These are phyloP conservation scores for Bimastos eiseni DNA, from an alignment of 2,888 invertebrate genomes.

Conservation along the genomic window DNA sequence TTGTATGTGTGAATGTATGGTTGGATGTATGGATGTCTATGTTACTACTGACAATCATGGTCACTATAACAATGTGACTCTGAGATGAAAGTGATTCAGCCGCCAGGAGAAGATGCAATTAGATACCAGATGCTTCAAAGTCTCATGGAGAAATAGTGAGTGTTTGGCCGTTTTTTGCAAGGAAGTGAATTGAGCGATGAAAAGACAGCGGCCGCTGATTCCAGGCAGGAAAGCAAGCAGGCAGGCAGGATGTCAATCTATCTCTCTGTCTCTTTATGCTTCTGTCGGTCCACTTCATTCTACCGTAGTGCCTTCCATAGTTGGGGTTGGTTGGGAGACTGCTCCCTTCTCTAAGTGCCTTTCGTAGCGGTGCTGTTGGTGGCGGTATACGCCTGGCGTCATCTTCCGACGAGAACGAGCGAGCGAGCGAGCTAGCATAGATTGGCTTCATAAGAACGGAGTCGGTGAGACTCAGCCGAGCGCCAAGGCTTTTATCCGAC, in stretches of 20 bases:
- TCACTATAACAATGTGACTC: too few relatives aligned
- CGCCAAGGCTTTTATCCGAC: neutral
- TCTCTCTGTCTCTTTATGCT: neutral
- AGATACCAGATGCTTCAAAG: too few relatives aligned
- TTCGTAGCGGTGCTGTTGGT: neutral
- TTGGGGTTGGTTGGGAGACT: neutral
- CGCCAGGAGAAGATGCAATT: too few relatives aligned
- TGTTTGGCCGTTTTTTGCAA: too few relatives aligned
- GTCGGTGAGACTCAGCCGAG: neutral
- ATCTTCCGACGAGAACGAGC: neutral
- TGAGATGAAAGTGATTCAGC: too few relatives aligned
- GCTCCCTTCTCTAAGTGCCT: neutral
- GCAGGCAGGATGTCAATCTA: too few relatives aligned
- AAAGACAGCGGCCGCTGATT: too few relatives aligned
- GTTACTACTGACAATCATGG: neutral
- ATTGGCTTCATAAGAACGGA: neutral
- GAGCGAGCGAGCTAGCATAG: neutral
- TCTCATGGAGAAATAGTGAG: too few relatives aligned
- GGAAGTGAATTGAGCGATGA: too few relatives aligned
- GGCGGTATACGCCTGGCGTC: neutral
- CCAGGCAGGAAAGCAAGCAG: too few relatives aligned
- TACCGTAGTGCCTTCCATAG: too few relatives aligned
- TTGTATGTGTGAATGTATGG: neutral
- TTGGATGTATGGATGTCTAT: neutral
- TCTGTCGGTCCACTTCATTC: neutral